phyloP scores from a whole-genome alignment of 1,140 invertebrate species.

The Drosophila triauraria region DNA sequence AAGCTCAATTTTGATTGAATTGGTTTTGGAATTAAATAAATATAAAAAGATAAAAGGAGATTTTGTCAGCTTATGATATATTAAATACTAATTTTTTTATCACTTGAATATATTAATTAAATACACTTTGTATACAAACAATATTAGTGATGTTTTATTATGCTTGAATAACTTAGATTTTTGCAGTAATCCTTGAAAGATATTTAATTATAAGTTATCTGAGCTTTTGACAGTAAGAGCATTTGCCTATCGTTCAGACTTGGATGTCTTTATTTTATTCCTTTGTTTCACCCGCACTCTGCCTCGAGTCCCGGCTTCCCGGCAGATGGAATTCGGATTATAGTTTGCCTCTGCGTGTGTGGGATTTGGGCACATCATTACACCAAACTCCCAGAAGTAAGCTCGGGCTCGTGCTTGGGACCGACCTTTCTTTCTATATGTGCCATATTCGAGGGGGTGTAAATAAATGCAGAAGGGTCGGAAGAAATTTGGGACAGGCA shows the following conservation, averaged over 20 bases:
- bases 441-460: not conserved
- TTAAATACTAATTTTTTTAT: too few relatives aligned
- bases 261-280: not conserved
- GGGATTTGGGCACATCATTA: constrained; percentile 80
- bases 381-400: constrained; percentile 74
- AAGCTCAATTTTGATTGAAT: not conserved
- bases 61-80: not conserved
- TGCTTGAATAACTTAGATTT: too few relatives aligned
- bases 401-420: constrained; percentile 51
- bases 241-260: not conserved
- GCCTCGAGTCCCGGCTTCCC: constrained; percentile 1
- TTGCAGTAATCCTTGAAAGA: too few relatives aligned
- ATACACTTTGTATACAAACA: too few relatives aligned
- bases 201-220: not conserved
- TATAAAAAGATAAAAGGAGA: not conserved
- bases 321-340: constrained; percentile 48
- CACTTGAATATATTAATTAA: not conserved
- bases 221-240: constrained; percentile 2
- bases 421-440: constrained; percentile 23
- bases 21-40: not conserved
- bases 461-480: constrained; percentile 4
- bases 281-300: constrained; percentile 18
- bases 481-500: constrained; percentile 1
- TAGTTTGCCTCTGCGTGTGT: constrained; percentile 51
- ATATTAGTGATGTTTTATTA: too few relatives aligned